phyloP scores from a whole-genome alignment of 2,797 vertebrate species.

The Acipenser oxyrinchus region DNA sequence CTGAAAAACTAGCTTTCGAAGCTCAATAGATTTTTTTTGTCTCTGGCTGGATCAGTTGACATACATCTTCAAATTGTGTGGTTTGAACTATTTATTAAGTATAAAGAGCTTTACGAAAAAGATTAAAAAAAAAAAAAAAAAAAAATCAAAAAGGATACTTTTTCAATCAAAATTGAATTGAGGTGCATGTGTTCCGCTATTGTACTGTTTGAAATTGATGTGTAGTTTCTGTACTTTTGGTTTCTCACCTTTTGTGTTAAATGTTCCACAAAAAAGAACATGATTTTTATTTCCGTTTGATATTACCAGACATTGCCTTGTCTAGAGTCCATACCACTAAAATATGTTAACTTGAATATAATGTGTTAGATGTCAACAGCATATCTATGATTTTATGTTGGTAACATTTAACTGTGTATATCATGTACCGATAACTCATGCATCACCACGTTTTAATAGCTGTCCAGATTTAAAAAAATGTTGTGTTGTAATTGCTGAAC shows the following conservation, averaged over 20 bases:
- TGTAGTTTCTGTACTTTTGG: conserved; percentile 34
- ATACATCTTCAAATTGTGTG: conserved; percentile 24
- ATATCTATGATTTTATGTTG: background rate
- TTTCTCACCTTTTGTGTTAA: conserved; percentile 36
- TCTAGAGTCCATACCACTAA: background rate
- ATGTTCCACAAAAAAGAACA: conserved; percentile 8
- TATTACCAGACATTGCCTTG: background rate
- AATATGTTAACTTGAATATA: background rate
- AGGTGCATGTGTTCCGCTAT: conserved; percentile 43
- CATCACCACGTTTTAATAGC: conserved; percentile 4
- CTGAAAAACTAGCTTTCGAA: background rate
- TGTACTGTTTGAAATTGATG: conserved; percentile 40
- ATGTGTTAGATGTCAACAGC: background rate
- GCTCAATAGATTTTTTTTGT: conserved; percentile 36
- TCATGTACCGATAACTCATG: background rate
- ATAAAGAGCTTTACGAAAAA: conserved; percentile 6
- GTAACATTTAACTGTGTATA: background rate
- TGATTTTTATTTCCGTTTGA: background rate
- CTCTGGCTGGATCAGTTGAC: conserved; percentile 85
- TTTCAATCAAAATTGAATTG: conserved; percentile 19
- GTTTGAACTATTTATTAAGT: conserved; percentile 63
- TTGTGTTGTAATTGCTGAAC: background rate
- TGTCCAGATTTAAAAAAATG: conserved; percentile 6
- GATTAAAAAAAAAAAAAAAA: background rate
- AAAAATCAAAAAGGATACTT: conserved; percentile 6